These are phyloP conservation scores for Drosophila equinoxialis DNA, from an alignment of 1,140 invertebrate genomes.

Conservation along the genomic window DNA sequence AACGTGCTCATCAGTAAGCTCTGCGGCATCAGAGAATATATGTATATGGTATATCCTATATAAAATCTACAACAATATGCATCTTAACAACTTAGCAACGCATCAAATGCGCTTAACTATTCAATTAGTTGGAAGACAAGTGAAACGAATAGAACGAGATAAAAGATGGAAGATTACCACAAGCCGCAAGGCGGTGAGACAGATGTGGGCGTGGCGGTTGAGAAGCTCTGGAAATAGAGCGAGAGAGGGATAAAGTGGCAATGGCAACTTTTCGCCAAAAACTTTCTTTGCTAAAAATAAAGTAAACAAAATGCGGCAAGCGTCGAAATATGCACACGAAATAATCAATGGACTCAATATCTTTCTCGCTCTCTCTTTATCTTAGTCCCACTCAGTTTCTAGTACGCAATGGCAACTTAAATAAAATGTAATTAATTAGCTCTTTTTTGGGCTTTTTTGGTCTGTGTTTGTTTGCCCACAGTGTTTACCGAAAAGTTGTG, in stretches of 20 bases:
- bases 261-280: constrained; percentile 27
- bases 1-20: constrained; percentile 27
- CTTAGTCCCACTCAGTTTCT: neutral
- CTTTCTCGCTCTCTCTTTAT: neutral
- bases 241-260: constrained; percentile 1
- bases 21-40: constrained; percentile 14
- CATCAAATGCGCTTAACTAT: constrained; percentile 70
- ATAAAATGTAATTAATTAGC: constrained; percentile 75
- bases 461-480: constrained; percentile 2
- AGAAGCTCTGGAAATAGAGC: neutral
- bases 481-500: constrained; percentile 36
- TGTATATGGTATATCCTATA: neutral
- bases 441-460: constrained; percentile 8
- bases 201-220: constrained; percentile 3
- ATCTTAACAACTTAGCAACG: constrained; percentile 59
- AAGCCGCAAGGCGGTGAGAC: constrained; percentile 6
- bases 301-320: constrained; percentile 39
- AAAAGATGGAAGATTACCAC: neutral
- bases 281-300: constrained; percentile 23
- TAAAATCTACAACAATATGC: constrained; percentile 53
- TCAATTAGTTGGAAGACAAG: constrained; percentile 59
- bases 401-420: constrained; percentile 42
- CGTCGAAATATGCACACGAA: constrained; percentile 50
- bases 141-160: constrained; percentile 3
- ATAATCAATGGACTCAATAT: constrained; percentile 56